A percentile compares a stretch with the other conserved stretches of the same genome.
Evolutionary conservation across 92 coral and sea anemone species (phyloP).

Genomic region (Porites evermanni): DNA sequence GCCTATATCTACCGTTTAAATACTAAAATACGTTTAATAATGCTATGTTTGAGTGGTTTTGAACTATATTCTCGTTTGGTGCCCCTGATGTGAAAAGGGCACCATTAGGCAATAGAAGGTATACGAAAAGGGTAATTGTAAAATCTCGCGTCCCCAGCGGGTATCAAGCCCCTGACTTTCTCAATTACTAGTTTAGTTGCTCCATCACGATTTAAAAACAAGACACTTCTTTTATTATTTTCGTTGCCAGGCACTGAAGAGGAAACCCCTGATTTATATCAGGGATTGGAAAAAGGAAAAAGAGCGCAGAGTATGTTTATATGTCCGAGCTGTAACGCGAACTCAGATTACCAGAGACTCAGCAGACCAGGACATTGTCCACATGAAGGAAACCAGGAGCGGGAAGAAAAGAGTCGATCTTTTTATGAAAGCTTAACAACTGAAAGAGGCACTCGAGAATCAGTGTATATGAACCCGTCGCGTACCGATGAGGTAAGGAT

Average conservation of each 20-base stretch:
- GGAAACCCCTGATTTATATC: not conserved
- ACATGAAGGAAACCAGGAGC: not conserved
- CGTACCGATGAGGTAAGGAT: not conserved
- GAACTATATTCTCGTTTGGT: no score
- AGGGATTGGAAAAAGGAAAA: conserved; percentile 6
- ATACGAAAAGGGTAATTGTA: no score
- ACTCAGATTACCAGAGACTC: conserved; percentile 22
- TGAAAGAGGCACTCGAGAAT: conserved; percentile 5
- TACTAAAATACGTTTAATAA: no score
- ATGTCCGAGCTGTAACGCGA: conserved; percentile 28
- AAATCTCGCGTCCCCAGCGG: no score
- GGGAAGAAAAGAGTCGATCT: conserved; percentile 3
- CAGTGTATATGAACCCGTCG: conserved; percentile 8
- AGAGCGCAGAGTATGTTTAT: conserved; percentile 16
- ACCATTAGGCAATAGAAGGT: no score
- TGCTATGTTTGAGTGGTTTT: no score
- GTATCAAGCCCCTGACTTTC: not conserved
- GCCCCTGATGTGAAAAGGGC: no score
- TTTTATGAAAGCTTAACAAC: conserved; percentile 26
- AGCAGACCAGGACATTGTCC: not conserved
- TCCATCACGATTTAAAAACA: not conserved
- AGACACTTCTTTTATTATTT: not conserved
- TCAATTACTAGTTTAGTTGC: not conserved
- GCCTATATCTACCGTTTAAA: no score
- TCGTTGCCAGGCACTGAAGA: not conserved